Evolutionary conservation across 2,113 vertebrate species (phyloP).

Genomic region (Erythrolamprus reginae): DNA sequence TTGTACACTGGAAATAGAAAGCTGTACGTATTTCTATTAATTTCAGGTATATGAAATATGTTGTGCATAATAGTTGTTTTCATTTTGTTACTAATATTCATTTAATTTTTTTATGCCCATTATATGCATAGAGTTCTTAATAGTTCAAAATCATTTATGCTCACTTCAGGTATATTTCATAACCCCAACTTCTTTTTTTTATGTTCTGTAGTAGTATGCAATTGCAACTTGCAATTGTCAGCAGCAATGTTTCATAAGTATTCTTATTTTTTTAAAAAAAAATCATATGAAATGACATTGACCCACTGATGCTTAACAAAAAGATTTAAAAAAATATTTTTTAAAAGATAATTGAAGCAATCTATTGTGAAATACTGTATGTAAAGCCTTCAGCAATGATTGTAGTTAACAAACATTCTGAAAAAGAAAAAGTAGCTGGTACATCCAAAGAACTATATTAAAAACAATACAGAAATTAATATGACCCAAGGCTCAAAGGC

Average conservation of each 20-base stretch:
- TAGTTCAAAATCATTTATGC: not conserved
- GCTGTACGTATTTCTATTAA: slow-evolving; percentile 80
- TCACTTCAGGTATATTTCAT: not conserved
- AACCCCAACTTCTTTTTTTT: not conserved
- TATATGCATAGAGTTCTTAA: not conserved
- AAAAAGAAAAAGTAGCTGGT: not conserved
- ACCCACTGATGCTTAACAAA: not conserved
- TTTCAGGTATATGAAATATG: not conserved
- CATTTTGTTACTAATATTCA: not conserved
- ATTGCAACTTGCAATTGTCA: not conserved
- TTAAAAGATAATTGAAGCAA: not conserved
- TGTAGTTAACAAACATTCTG: not conserved
- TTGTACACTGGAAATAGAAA: slow-evolving; percentile 98
- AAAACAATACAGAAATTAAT: not conserved
- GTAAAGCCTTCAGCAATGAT: not conserved
- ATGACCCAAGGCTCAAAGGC: not conserved
- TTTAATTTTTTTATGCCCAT: not conserved
- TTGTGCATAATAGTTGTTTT: not conserved
- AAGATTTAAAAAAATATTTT: not conserved
- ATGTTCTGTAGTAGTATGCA: not conserved
- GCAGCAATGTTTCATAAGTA: not conserved
- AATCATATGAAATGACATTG: not conserved
- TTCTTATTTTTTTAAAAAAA: not conserved
- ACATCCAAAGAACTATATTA: not conserved
- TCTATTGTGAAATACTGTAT: not conserved